Evolutionary conservation across 2,113 vertebrate species (phyloP).

Genomic region (Casuarius casuarius): DNA sequence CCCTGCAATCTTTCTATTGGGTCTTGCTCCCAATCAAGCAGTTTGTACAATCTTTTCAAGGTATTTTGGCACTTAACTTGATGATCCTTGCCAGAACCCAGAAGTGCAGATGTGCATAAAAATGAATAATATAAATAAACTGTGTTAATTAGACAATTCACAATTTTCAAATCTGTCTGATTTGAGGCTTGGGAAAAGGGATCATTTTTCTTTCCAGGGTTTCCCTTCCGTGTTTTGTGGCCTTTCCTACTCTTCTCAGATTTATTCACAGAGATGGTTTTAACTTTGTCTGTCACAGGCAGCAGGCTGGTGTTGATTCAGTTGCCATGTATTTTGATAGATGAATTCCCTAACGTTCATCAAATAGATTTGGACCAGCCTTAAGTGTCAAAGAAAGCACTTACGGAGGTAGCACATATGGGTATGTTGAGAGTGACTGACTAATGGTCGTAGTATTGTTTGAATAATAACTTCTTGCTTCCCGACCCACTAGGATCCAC

Average conservation of each 20-base stretch:
- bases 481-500: neutral
- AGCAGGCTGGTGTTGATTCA: neutral
- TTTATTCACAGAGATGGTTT: neutral
- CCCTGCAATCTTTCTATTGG: neutral
- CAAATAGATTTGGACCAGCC: neutral
- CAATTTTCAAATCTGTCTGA: neutral
- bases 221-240: neutral
- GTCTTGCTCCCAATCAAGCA: neutral
- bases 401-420: neutral
- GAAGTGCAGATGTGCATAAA: neutral
- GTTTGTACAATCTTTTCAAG: neutral
- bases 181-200: neutral
- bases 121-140: neutral
- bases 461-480: neutral
- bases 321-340: neutral
- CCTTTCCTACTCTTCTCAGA: neutral
- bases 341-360: neutral
- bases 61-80: constrained; percentile 1
- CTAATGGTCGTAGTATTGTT: neutral
- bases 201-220: neutral
- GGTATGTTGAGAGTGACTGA: neutral
- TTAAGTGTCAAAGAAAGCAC: neutral
- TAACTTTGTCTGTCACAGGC: neutral
- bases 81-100: neutral
- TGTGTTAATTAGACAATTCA: constrained; percentile 1